A percentile compares a stretch with the other conserved stretches of the same genome.
Evolutionary conservation across 2,888 invertebrate genomes (phyloP).

Genomic region (Iphiclides podalirius): DNA sequence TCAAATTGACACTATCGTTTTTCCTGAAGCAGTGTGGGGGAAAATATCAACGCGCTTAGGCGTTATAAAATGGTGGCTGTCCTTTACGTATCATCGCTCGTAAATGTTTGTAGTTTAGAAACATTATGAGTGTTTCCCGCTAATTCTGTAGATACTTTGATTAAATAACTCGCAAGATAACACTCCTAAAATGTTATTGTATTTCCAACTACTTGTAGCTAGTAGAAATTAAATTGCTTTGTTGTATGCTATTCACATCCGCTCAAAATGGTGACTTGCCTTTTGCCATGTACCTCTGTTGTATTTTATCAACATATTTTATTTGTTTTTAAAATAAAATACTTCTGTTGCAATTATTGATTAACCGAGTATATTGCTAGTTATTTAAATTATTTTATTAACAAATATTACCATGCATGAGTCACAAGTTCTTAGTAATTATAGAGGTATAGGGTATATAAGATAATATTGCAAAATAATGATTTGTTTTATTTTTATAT

Average conservation of each 20-base stretch:
- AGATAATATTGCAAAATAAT: too few species aligned
- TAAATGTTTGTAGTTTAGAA: conserved; percentile 52
- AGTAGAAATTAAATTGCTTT: conserved; percentile 62
- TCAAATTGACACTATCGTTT: conserved; percentile 82
- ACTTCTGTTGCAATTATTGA: conserved; percentile 12
- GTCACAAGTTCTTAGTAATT: conserved; percentile 29
- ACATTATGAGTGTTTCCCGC: conserved; percentile 41
- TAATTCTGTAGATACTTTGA: conserved; percentile 41
- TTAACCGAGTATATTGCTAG: background rate
- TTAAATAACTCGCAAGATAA: conserved; percentile 45
- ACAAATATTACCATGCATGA: conserved; percentile 26
- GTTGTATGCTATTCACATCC: conserved; percentile 74
- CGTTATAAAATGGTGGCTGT: conserved; percentile 81
- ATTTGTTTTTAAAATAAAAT: conserved; percentile 8
- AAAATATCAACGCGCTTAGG: conserved; percentile 76
- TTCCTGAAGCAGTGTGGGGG: conserved; percentile 76
- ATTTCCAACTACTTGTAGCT: conserved; percentile 41
- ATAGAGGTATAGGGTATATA: too few species aligned
- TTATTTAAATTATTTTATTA: background rate
- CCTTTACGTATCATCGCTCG: conserved; percentile 63
- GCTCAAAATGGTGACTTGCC: conserved; percentile 84
- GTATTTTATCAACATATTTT: conserved; percentile 25
- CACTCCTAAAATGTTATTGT: conserved; percentile 43
- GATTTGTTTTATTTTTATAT: too few species aligned
- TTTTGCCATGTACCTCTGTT: conserved; percentile 44